Percentiles rank a stretch among this genome's conserved stretches.
Conservation (phyloP, 64 coral and sea anemone species). For the Dendrophyllia cribrosa region DNA sequence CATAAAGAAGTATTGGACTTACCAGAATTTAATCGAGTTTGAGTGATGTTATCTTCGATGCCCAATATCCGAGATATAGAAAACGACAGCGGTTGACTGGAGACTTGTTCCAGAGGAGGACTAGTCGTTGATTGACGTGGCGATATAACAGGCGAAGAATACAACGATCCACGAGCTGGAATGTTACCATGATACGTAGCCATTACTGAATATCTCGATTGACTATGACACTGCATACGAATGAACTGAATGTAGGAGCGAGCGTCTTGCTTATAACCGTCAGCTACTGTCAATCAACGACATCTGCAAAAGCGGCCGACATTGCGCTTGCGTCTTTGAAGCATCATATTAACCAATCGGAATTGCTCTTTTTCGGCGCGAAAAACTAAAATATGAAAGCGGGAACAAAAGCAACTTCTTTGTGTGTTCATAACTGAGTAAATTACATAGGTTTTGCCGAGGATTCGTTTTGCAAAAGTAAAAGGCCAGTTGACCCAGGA, state of each 20-base stretch:
- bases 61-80: slow-evolving; percentile 21
- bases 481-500: no score
- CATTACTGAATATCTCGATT: neutral
- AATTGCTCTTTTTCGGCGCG: neutral
- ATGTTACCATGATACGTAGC: neutral
- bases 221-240: no score
- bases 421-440: no score
- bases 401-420: no score
- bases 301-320: slow-evolving; percentile 12
- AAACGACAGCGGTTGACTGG: slow-evolving; percentile 13
- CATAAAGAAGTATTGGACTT: neutral
- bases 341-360: neutral
- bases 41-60: neutral
- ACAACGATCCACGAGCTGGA: neutral
- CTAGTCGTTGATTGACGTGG: neutral
- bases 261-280: neutral
- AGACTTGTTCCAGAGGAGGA: neutral
- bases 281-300: neutral
- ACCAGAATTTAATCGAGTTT: neutral
- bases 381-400: neutral
- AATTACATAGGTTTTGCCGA: no score
- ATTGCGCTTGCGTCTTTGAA: neutral
- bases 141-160: neutral
- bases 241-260: neutral
- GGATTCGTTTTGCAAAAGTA: no score